A percentile compares a stretch with the other conserved stretches of the same genome.
These are phyloP conservation scores for Sebastes schlegelii DNA, from an alignment of 2,113 vertebrate genomes.

Conservation along the genomic window DNA sequence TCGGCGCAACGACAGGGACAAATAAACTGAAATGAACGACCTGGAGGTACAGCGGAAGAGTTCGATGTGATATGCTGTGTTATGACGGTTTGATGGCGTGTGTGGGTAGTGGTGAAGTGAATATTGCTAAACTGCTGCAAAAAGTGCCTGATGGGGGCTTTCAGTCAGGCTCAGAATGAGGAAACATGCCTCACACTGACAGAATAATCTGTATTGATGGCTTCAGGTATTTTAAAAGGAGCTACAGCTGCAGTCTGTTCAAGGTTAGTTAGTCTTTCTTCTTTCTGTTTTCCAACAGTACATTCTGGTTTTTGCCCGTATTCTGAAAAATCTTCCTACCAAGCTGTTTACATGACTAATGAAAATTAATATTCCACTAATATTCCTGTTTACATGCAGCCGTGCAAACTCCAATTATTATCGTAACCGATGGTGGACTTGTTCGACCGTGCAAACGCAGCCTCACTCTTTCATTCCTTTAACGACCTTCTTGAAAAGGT, in stretches of 20 bases:
- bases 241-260: not conserved
- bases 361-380: too few species aligned
- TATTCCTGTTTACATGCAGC: too few species aligned
- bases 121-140: slow-evolving; percentile 38
- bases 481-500: too few species aligned
- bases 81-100: slow-evolving; percentile 27
- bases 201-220: slow-evolving; percentile 34
- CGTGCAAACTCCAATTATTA: too few species aligned
- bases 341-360: too few species aligned
- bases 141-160: slow-evolving; percentile 30
- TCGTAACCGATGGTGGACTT: too few species aligned
- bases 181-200: slow-evolving; percentile 17
- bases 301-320: too few species aligned
- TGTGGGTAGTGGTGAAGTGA: slow-evolving; percentile 40
- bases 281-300: not conserved
- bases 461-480: too few species aligned
- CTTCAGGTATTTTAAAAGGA: slow-evolving; percentile 30
- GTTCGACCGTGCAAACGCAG: too few species aligned
- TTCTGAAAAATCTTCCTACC: too few species aligned
- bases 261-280: not conserved
- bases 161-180: slow-evolving; percentile 20
- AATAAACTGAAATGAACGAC: slow-evolving; percentile 6
- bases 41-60: not conserved
- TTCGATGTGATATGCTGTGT: slow-evolving; percentile 16
- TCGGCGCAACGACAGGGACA: not conserved